phyloP scores from a whole-genome alignment of 1,140 invertebrate species.

The Danaus melanippus region DNA sequence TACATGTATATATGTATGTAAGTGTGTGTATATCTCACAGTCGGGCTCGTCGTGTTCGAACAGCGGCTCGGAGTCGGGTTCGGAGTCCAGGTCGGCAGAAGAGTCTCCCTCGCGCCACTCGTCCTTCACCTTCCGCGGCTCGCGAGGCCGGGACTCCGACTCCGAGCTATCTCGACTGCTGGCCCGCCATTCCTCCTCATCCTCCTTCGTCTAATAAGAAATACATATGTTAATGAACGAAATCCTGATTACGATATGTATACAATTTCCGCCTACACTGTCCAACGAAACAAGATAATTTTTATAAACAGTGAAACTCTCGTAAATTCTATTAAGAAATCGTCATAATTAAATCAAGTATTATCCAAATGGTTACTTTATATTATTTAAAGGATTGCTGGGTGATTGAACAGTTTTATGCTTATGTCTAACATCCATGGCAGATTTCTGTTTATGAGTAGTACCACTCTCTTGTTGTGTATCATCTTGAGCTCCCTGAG shows the following conservation, averaged over 20 bases:
- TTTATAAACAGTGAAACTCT: no score
- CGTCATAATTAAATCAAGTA: no score
- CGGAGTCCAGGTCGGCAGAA: conserved; percentile 46
- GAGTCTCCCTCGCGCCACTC: conserved; percentile 44
- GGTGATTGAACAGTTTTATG: no score
- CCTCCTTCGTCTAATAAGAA: conserved; percentile 27
- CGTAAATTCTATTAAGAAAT: no score
- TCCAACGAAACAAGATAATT: no score
- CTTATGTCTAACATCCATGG: no score
- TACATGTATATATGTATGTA: no score
- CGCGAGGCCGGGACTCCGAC: conserved; percentile 3
- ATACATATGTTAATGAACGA: no score
- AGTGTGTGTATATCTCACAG: conserved; percentile 23
- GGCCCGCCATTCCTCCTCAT: conserved; percentile 47
- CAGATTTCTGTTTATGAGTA: background rate
- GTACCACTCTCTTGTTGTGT: conserved; percentile 73
- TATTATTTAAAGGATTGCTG: no score
- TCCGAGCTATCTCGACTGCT: conserved; percentile 40
- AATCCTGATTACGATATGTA: no score
- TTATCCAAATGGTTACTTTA: no score
- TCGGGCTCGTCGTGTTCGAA: conserved; percentile 33
- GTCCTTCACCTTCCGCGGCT: conserved; percentile 10
- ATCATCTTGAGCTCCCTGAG: conserved; percentile 76
- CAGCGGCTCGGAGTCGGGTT: conserved; percentile 46
- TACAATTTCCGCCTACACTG: no score